Base-by-base conservation (phyloP, 2,888 invertebrate species). In the Odontothrips loti region DNA sequence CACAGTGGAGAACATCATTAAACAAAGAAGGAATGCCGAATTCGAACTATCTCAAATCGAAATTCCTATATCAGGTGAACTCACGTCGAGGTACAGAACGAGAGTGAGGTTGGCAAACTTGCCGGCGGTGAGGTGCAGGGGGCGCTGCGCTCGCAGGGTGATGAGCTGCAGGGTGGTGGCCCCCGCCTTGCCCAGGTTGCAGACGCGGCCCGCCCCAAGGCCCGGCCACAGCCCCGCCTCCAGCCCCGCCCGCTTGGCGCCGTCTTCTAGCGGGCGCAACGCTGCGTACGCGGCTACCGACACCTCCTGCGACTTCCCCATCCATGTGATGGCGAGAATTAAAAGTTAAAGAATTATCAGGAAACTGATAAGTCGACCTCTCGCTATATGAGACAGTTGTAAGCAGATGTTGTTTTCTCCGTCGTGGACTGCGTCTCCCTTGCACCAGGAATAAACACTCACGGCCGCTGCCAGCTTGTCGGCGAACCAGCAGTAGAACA, bases 51-150 rank as follows among this genome's bases (percentile, higher is more conserved):
- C 15, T 48, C 15, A 15, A 48, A 48, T 48, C 15, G 48, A 48
- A 48, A 48, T 48, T 48, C 48, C 10, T 11, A 15, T 48, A 11
- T 48, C 48, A 11, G 48, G 48, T 11, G 48, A 48, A 27, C 68
- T 23, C 68, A 75, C 68, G 23, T 8, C 27, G 11, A 75, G 68
- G 23, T 75, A 75, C 68, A 75, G 68, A 23, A 23, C 68, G 23
- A 75, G 68, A 27, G 68, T 75, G 8, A 75, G 23, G 68, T 75
- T 75, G 68, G 68, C 68, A 27, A 75, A 23, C 23, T 27, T 23
- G 68, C 68, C 68, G 23, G 68, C 68, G 68, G 68, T 75, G 68
- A 75, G 68, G 68, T 75, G 27, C 68, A 75, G 68, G 6, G 68
- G 68, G 11, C 12, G 23, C 68, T 75, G 68, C 68, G 68, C 68